Base-by-base conservation (phyloP, 2,888 invertebrate genomes). In the Amphipoea lucens region DNA sequence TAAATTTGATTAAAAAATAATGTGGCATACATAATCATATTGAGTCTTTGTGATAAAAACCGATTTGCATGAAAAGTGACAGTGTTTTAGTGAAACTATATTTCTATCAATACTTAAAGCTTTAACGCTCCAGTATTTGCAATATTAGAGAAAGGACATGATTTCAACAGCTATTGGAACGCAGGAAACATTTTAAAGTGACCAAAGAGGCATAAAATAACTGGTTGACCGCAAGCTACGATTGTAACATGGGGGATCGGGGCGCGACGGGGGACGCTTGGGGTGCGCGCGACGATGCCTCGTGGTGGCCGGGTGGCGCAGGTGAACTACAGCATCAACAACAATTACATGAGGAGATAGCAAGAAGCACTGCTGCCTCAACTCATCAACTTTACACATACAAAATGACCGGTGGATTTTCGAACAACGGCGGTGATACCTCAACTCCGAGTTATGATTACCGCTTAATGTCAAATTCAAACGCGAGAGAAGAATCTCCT, bases 331-430 rank as follows among this genome's bases (percentile, higher is more conserved):
- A 96, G 93, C 95, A 96, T 92, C 96, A 96, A 94, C 96, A 96
- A 94, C 96, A 96, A 93, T 89, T 96, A 90, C 96, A 96, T 93
- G 97, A 97, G 84, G 96, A 96, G 83, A 95, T 96, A 71, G 96
- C 96, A 65, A 94, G 96, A 86, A 96, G 96, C 84, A 96, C 96
- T 81, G 95, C 96, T 45, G 93, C 96, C 78, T 92, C 97, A 85
- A 96, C 97, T 92, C 98, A 98, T 93, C 98, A 98, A 95, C 97
- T 98, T 90, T 98, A 98, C 94, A 98, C 98, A 86, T 98, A 98
- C 95, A 98, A 98, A 97, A 98, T 98, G 98, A 98, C 98, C 92
- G 98, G 98, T 94, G 98, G 98, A 94, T 98, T 98, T 97, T 97
- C 98, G 92, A 96, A 98, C 97, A 95, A 98, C 97, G 96, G 97